phyloP scores from a whole-genome alignment of 2,113 vertebrate genomes.

The Larimichthys crocea region DNA sequence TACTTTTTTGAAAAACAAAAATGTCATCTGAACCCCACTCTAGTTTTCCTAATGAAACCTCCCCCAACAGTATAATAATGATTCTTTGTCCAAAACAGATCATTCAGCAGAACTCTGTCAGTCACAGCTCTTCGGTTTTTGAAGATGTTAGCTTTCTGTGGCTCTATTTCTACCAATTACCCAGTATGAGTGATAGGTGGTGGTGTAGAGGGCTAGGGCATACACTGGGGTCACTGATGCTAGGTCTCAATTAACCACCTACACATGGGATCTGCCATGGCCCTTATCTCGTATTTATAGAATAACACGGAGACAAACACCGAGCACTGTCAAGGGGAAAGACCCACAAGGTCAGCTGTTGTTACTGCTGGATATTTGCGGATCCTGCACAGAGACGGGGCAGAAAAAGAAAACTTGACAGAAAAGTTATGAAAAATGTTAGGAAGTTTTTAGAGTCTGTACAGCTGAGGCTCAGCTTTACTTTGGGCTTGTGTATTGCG shows the following conservation, averaged over 20 bases:
- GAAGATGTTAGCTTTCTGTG: slow-evolving; percentile 25
- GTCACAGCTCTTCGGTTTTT: slow-evolving; percentile 12
- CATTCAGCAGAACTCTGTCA: slow-evolving; percentile 33
- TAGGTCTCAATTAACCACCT: slow-evolving; percentile 78
- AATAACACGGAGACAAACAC: slow-evolving; percentile 69
- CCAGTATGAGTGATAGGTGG: slow-evolving; percentile 69
- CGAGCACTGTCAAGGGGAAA: slow-evolving; percentile 51
- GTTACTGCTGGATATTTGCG: slow-evolving; percentile 51
- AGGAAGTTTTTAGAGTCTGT: not conserved
- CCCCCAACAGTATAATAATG: slow-evolving; percentile 6
- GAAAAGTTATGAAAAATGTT: slow-evolving; percentile 37
- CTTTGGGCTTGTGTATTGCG: not conserved
- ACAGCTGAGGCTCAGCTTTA: not conserved
- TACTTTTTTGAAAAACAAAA: not conserved
- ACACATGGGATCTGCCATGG: slow-evolving; percentile 70
- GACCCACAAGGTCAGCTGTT: slow-evolving; percentile 63
- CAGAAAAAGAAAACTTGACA: slow-evolving; percentile 22
- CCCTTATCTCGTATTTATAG: slow-evolving; percentile 78
- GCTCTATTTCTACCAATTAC: slow-evolving; percentile 76
- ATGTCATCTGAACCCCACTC: slow-evolving; percentile 3
- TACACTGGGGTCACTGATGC: slow-evolving; percentile 64
- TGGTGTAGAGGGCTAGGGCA: slow-evolving; percentile 46
- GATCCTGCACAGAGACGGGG: slow-evolving; percentile 29
- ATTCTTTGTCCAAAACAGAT: slow-evolving; percentile 15
- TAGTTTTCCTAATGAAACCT: not conserved